Evolutionary conservation across 2,797 vertebrate genomes (phyloP), one percentile per base, ranked within the genome.

Genomic region (Crocidura indochinensis): DNA sequence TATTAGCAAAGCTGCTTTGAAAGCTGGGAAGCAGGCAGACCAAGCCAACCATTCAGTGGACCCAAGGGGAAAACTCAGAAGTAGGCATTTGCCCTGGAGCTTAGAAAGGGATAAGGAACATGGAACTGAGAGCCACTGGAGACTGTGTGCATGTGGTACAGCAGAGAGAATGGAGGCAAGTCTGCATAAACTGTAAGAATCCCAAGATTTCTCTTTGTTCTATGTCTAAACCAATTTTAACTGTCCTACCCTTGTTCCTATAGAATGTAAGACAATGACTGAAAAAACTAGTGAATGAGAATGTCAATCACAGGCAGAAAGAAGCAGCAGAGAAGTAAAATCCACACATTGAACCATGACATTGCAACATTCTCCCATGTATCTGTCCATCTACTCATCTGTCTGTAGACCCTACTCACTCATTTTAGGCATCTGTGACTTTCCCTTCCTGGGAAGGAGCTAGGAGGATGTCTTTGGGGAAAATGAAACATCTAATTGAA

Each of bases 401-500:
- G 5, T 38, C 38, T 15, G 38, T 46, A 47, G 17, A 65, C 68
- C 62, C 74, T 4, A 6, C n/a, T 2, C 0, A 51, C n/a, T 17
- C n/a, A 24, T 4, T 9, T 62, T 27, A 76, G 22, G 10, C 27
- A 29, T 38, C 10, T 53, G 5, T 73, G 62, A 51, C 2, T 12
- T 71, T 84, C n/a, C 49, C 1, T n/a, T 20, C 44, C 6, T 10
- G 68, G 46, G 29, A 65, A 90, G 67, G 56, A 76, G 47, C 26
- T 26, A 17, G 71, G 29, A 68, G 10, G 19, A 67, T 47, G 73
- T 68, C 64, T 75, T 62, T 84, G 29, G 29, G 51, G 73, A 89
- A 60, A 92, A 80, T 17, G 17, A 72, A 68, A 68, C 22, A 10
- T 31, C 56, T 73, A 62, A 67, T 73, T 73, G 83, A 62, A 47